phyloP scores from a whole-genome alignment of 2,113 vertebrate species.

The Isichthys henryi region DNA sequence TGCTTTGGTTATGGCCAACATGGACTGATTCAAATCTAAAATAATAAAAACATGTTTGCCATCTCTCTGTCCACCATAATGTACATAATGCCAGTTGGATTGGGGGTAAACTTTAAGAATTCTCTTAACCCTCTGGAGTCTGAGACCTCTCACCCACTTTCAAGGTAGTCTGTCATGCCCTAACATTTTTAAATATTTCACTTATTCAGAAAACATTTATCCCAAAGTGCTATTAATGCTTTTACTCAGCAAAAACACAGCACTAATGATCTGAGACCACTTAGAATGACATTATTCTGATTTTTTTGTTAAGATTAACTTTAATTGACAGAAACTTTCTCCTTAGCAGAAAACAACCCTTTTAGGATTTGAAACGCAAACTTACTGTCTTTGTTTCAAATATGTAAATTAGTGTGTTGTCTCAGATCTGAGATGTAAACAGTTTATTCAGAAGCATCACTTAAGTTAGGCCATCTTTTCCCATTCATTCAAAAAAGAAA shows the following conservation, averaged over 20 bases:
- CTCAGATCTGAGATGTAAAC: not conserved
- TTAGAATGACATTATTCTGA: too few species aligned
- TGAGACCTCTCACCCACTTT: too few species aligned
- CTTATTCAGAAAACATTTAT: too few species aligned
- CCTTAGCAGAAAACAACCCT: not conserved
- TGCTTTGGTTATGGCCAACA: not conserved
- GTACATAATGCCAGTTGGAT: not conserved
- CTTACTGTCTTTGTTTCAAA: not conserved
- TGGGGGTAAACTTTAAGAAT: not conserved
- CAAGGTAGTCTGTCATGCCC: too few species aligned
- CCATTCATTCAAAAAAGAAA: not conserved
- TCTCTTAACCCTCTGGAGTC: too few species aligned
- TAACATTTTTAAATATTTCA: too few species aligned
- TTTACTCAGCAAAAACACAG: too few species aligned
- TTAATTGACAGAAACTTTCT: not conserved
- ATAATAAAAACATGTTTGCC: not conserved
- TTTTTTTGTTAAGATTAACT: too few species aligned
- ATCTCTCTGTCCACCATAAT: not conserved
- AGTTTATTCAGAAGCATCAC: not conserved
- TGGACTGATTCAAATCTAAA: not conserved
- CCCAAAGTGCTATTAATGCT: too few species aligned
- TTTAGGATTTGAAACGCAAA: not conserved
- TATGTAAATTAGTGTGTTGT: constrained; percentile 1
- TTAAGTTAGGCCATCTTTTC: not conserved
- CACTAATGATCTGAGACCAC: too few species aligned